Evolutionary conservation across 2,888 invertebrate genomes (phyloP).

Genomic region (Trisateles emortualis): DNA sequence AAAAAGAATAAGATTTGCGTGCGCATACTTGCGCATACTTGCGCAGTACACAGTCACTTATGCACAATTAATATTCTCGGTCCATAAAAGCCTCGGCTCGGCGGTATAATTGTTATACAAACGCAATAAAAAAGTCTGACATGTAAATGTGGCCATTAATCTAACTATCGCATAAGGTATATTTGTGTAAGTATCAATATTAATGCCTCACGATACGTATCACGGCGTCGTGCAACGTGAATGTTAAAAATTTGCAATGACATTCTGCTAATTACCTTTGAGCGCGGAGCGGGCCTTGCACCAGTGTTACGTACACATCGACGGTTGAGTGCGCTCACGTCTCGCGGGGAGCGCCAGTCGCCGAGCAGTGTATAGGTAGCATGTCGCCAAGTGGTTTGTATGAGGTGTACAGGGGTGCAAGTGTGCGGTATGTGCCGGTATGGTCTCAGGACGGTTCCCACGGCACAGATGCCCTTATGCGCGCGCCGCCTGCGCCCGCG

Average conservation of each 20-base stretch:
- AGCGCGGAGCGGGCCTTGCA: background rate
- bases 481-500: conserved; percentile 49
- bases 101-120: conserved; percentile 29
- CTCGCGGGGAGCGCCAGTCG: background rate
- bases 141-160: conserved; percentile 49
- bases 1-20: conserved; percentile 22
- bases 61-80: conserved; percentile 18
- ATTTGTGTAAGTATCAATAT: conserved; percentile 58
- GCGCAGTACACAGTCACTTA: background rate
- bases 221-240: conserved; percentile 51
- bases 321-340: background rate
- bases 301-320: conserved; percentile 18
- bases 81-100: conserved; percentile 10
- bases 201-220: conserved; percentile 63
- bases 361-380: conserved; percentile 10
- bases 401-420: conserved; percentile 13
- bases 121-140: conserved; percentile 31
- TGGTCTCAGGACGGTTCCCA: conserved; percentile 69
- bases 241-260: conserved; percentile 68
- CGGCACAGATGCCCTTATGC: conserved; percentile 79
- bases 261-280: conserved; percentile 57
- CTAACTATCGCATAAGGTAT: conserved; percentile 39
- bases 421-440: conserved; percentile 45
- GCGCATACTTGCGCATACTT: conserved; percentile 5
- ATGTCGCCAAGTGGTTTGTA: background rate